Percentiles rank a stretch among this genome's conserved stretches.
Evolutionary conservation across 2,888 invertebrate genomes (phyloP).

Genomic region (Scaptomyza tumidula): DNA sequence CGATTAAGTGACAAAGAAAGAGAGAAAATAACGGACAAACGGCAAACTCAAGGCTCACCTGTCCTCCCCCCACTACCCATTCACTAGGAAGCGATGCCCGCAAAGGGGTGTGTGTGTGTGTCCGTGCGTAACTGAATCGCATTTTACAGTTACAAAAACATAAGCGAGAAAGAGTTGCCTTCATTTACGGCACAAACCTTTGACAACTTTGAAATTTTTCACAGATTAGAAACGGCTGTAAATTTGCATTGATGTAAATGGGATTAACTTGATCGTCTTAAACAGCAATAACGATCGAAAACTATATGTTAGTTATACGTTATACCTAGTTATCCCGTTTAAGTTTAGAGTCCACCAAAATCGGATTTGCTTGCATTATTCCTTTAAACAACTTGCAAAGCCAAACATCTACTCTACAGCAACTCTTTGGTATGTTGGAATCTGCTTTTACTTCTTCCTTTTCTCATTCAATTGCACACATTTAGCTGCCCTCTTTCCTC

Average conservation of each 20-base stretch:
- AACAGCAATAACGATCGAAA: too few species aligned
- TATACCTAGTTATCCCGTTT: too few species aligned
- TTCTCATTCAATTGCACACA: conserved; percentile 19
- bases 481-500: conserved; percentile 11
- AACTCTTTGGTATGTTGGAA: conserved; percentile 8
- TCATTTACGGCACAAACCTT: background rate
- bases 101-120: conserved; percentile 9
- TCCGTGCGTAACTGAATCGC: conserved; percentile 8
- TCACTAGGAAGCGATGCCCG: background rate
- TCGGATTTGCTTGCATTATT: too few species aligned
- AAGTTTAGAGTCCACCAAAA: too few species aligned
- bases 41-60: conserved; percentile 37
- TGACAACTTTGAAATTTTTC: background rate
- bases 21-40: conserved; percentile 6
- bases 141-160: conserved; percentile 24
- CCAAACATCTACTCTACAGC: background rate
- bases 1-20: background rate
- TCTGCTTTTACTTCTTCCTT: background rate
- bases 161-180: background rate
- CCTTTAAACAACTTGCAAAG: too few species aligned
- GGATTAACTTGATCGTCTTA: too few species aligned
- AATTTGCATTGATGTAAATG: too few species aligned
- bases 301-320: too few species aligned
- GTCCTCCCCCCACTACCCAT: conserved; percentile 2
- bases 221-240: too few species aligned